phyloP scores from a whole-genome alignment of 2,888 invertebrate species.

The Nomada fabriciana region DNA sequence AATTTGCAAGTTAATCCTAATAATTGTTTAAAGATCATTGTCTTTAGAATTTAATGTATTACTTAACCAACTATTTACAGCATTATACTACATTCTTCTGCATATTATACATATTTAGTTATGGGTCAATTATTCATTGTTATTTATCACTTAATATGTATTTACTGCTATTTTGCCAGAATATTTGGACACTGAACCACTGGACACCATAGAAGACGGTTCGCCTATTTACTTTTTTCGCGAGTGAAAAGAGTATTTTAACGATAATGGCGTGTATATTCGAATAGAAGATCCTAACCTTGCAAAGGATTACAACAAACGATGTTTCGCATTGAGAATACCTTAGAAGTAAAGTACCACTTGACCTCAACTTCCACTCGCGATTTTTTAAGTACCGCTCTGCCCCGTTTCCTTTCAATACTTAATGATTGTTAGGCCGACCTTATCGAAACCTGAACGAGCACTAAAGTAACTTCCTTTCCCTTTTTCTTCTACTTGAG shows the following conservation, averaged over 20 bases:
- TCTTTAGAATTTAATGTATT: too few relatives aligned
- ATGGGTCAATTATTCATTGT: too few relatives aligned
- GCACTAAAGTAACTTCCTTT: not conserved
- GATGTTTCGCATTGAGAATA: slow-evolving; percentile 22
- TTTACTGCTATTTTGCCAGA: too few relatives aligned
- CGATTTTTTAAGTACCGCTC: slow-evolving; percentile 31
- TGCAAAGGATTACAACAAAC: not conserved
- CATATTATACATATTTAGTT: too few relatives aligned
- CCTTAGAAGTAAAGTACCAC: slow-evolving; percentile 26
- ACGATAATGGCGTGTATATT: not conserved
- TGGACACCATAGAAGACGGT: too few relatives aligned
- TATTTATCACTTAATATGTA: too few relatives aligned
- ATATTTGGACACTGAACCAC: too few relatives aligned
- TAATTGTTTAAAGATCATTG: too few relatives aligned
- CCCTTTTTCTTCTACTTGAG: not conserved
- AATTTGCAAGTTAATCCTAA: too few relatives aligned
- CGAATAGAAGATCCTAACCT: not conserved
- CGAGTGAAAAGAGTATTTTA: not conserved
- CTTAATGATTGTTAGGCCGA: slow-evolving; percentile 28
- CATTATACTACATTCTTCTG: too few relatives aligned
- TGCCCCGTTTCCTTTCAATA: slow-evolving; percentile 21
- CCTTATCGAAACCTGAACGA: slow-evolving; percentile 1
- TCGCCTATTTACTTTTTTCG: not conserved
- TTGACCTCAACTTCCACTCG: slow-evolving; percentile 29
- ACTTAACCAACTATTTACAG: too few relatives aligned